These are phyloP conservation scores for Trichomalopsis sarcophagae DNA, from an alignment of 1,140 invertebrate genomes.

Conservation along the genomic window DNA sequence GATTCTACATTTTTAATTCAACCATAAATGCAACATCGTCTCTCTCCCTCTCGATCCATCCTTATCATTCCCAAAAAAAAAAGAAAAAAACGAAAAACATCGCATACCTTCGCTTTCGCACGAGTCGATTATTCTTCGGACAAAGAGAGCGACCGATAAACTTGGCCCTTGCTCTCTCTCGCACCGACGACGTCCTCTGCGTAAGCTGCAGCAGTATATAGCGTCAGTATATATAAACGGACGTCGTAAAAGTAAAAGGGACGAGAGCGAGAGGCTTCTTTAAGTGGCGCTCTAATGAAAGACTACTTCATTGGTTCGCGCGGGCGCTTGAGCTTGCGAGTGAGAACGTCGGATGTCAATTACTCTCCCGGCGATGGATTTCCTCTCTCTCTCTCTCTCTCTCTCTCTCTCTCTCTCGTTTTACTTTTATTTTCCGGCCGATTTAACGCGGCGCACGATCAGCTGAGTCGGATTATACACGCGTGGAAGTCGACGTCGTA, in stretches of 20 bases:
- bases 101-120: not conserved
- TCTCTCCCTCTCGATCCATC: no score
- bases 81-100: not conserved
- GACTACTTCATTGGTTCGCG: not conserved
- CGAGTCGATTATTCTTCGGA: not conserved
- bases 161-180: not conserved
- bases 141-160: slow-evolving; percentile 14
- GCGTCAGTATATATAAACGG: not conserved
- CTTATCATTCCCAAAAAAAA: no score
- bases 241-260: not conserved
- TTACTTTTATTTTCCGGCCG: slow-evolving; percentile 3
- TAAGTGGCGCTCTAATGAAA: not conserved
- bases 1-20: no score
- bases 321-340: not conserved
- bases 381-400: not conserved
- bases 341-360: not conserved
- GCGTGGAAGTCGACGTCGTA: no score
- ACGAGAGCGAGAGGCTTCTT: not conserved
- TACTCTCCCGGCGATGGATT: not conserved
- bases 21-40: no score
- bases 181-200: not conserved
- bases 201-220: not conserved
- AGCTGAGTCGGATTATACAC: not conserved
- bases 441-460: not conserved
- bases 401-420: not conserved